Evolutionary conservation across 53 echinoderm and acorn worm genomes (phyloP), one percentile per base, ranked within the genome.

Genomic region (Antedon mediterranea): DNA sequence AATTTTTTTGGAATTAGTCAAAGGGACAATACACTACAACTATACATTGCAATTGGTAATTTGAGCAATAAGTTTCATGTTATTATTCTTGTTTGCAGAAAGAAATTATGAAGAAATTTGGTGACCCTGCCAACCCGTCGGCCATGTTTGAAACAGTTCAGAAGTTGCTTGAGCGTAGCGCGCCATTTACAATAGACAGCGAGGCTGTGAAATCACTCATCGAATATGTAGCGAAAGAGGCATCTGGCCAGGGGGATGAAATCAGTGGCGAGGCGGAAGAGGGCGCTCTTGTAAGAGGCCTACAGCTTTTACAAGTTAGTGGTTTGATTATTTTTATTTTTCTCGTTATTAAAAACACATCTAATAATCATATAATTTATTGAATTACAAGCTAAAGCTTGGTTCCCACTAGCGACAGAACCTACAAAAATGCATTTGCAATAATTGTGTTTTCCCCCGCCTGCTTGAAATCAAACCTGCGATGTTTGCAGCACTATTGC

Each of bases 31-130:
- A n/a, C n/a, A n/a, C n/a, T n/a, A n/a, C n/a, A n/a, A n/a, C n/a
- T n/a, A n/a, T n/a, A n/a, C n/a, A n/a, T n/a, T n/a, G n/a, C n/a
- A n/a, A n/a, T n/a, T n/a, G n/a, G n/a, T n/a, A n/a, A n/a, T n/a
- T n/a, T n/a, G n/a, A n/a, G n/a, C n/a, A n/a, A n/a, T n/a, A n/a
- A n/a, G n/a, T n/a, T n/a, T n/a, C n/a, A n/a, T n/a, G n/a, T n/a
- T n/a, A n/a, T n/a, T n/a, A n/a, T n/a, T n/a, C n/a, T n/a, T n/a
- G n/a, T n/a, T 72, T 81, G n/a, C 71, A 98, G 98, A 88, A 86
- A 57, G 92, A 98, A 76, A 87, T 98, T 13, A 87, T 98, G 92
- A 98, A 92, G 90, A 90, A 88, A 70, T 89, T 98, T 86, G 89
- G 90, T 73, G 84, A 84, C 23, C 84, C 90, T 20, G 80, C 84